These are phyloP conservation scores for Pica pica DNA, from an alignment of 2,113 vertebrate species.

Conservation along the genomic window DNA sequence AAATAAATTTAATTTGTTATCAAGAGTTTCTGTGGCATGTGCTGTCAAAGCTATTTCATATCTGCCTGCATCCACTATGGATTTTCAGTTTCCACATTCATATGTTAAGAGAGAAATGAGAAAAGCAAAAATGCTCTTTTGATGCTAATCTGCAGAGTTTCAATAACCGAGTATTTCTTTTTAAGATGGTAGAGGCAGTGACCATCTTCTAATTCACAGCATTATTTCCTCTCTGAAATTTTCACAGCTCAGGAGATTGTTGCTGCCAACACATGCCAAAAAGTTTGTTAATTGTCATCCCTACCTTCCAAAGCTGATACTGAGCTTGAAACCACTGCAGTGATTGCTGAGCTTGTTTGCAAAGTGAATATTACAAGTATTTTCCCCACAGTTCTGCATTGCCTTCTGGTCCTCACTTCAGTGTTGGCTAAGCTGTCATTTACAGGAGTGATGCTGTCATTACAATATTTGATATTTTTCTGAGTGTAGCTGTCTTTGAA, in stretches of 20 bases:
- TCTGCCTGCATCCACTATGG: neutral
- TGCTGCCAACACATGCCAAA: neutral
- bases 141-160: neutral
- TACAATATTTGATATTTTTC: neutral
- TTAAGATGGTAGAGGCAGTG: neutral
- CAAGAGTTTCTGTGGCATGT: neutral
- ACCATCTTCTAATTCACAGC: neutral
- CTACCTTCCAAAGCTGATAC: constrained; percentile 9
- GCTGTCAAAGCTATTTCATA: neutral
- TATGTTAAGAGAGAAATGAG: neutral
- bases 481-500: neutral
- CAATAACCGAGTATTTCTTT: neutral
- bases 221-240: neutral
- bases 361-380: neutral
- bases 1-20: neutral
- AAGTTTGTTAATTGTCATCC: neutral
- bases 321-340: neutral
- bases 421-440: constrained; percentile 51
- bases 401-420: constrained; percentile 43
- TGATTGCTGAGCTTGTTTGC: neutral
- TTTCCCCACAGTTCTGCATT: constrained; percentile 26
- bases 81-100: neutral
- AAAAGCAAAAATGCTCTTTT: neutral
- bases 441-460: constrained; percentile 32
- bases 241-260: neutral